Evolutionary conservation across 2,797 vertebrate genomes (phyloP).

Genomic region (Meriones psammophilus): DNA sequence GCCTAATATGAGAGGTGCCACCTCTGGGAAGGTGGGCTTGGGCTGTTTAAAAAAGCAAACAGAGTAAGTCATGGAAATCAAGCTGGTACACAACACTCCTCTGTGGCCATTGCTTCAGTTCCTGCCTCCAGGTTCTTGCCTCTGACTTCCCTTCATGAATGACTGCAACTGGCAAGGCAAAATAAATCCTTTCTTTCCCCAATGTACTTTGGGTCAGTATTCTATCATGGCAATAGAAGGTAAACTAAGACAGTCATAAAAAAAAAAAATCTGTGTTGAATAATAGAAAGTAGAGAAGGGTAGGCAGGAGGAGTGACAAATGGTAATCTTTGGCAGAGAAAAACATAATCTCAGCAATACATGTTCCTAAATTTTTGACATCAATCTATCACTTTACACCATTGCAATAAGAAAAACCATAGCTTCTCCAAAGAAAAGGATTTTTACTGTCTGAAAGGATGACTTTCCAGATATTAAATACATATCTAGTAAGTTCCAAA

Average conservation of each 20-base stretch:
- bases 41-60: neutral
- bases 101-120: neutral
- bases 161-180: neutral
- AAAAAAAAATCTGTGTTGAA: neutral
- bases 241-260: no score
- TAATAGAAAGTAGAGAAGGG: neutral
- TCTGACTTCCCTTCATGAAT: neutral
- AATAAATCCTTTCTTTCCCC: neutral
- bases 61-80: neutral
- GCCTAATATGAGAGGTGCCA: neutral
- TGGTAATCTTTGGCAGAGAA: fast-evolving
- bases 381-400: neutral
- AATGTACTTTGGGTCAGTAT: neutral
- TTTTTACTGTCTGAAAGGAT: conserved; percentile 39
- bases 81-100: no score
- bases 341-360: neutral
- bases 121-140: neutral
- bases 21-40: neutral
- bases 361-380: neutral
- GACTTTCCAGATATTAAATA: conserved; percentile 20
- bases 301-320: neutral
- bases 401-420: neutral
- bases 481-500: conserved; percentile 25
- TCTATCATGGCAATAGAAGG: neutral
- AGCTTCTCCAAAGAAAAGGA: neutral